phyloP scores from a whole-genome alignment of 2,888 invertebrate genomes.

The Agriopis aurantiaria region DNA sequence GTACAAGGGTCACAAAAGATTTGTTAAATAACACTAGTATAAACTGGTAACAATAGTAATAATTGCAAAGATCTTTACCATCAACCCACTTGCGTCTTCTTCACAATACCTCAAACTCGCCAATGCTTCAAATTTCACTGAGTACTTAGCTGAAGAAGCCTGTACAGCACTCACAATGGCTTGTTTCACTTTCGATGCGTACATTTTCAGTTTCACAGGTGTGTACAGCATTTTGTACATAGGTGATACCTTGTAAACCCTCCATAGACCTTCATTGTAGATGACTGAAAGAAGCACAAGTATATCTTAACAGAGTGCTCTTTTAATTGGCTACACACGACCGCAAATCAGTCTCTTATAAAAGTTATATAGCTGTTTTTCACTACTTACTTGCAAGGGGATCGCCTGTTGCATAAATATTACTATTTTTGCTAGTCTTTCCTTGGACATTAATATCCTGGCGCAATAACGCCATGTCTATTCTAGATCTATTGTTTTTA shows the following conservation, averaged over 20 bases:
- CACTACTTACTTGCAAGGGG: conserved; percentile 58
- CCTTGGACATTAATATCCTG: conserved; percentile 31
- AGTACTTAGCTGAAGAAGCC: conserved; percentile 64
- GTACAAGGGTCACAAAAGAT: background rate
- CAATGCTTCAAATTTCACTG: conserved; percentile 66
- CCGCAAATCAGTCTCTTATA: background rate
- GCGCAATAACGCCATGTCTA: conserved; percentile 31
- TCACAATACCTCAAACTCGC: conserved; percentile 70
- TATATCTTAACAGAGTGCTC: background rate
- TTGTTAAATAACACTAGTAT: background rate
- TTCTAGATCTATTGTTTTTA: background rate
- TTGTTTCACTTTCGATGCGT: conserved; percentile 75
- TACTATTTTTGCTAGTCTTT: conserved; percentile 31
- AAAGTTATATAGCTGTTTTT: background rate
- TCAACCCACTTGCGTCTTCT: conserved; percentile 71
- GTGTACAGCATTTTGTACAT: conserved; percentile 69
- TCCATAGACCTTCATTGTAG: conserved; percentile 77
- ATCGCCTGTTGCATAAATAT: conserved; percentile 48
- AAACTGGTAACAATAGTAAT: too few species aligned
- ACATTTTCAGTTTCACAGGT: conserved; percentile 74
- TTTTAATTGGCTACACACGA: background rate
- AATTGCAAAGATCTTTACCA: conserved; percentile 56
- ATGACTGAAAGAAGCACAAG: conserved; percentile 61
- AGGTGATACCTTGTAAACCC: conserved; percentile 73
- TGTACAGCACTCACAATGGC: conserved; percentile 63